Base-by-base conservation (phyloP, 1,140 invertebrate species). In the Zaprionus tsacasi region DNA sequence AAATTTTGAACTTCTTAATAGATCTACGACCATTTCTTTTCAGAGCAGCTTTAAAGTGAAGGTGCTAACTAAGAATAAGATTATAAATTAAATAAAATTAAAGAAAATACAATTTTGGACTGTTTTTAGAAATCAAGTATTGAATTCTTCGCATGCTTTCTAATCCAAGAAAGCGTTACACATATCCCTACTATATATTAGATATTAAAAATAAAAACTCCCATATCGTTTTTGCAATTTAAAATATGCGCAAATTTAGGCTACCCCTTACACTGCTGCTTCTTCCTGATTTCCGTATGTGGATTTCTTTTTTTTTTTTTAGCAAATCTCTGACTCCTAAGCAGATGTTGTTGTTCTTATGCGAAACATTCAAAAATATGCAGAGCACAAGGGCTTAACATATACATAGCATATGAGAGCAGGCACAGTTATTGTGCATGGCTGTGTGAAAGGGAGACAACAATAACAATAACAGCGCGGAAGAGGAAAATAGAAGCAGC, bases 361-460 rank as follows among this genome's bases (percentile, higher is more conserved):
- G 40, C 30, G 6, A n/a, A 45, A 38, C 66, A 61, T 52, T 70
- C 27, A 30, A 74, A 70, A 74, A 70, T 74, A 74, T 74, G 66
- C 71, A 36, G 12, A 63, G 57, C 66, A 63, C 66, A 63, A 70
- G 70, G 36, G 58, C 33, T 52, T 58, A 33, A n/a, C n/a, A n/a
- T 33, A 6, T 33, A 2, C 27, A 35, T 17, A 25, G 36, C 67
- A 63, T 43, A 60, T 52, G 56, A 21, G 56, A 52, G 1, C 57
- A 58, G 54, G 43, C 21, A 17, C 45, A 52, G 43, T 17, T 15
- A 10, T 56, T 36, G n/a, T 38, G 7, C 11, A 30, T 40, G 61
- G 21, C 15, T 10, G 11, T 36, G n/a, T 38, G 13, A 12, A 38
- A 66, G 63, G 11, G 3, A 30, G 3, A 30, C 27, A 30, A 30